These are phyloP conservation scores for Bergia puertoricense DNA, from an alignment of 92 coral and sea anemone species.

Conservation along the genomic window DNA sequence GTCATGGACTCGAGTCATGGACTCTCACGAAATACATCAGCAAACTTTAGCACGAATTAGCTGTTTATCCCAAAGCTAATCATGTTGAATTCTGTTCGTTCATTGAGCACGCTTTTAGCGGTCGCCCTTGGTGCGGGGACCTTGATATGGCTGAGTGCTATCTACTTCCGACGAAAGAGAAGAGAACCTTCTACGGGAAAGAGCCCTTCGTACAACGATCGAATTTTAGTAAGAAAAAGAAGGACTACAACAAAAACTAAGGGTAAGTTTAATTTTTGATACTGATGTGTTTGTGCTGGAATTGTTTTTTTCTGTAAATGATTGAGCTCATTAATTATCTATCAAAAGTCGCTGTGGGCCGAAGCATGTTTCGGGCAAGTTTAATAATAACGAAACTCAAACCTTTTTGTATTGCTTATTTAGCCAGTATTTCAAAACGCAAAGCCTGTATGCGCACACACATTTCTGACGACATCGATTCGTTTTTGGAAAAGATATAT, in stretches of 20 bases:
- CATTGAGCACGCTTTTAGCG: slow-evolving; percentile 25
- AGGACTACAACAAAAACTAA: slow-evolving; percentile 28
- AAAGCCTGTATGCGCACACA: background rate
- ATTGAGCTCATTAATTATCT: background rate
- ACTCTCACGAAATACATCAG: background rate
- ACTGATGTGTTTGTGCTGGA: background rate
- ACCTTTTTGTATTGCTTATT: no score
- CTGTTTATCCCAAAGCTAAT: background rate
- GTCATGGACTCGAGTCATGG: slow-evolving; percentile 1
- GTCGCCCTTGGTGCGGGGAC: slow-evolving; percentile 72
- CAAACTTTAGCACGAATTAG: background rate
- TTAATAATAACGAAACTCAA: no score
- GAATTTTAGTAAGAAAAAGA: slow-evolving; percentile 49
- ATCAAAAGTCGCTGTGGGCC: background rate
- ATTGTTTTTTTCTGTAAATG: background rate
- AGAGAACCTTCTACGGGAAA: slow-evolving; percentile 73
- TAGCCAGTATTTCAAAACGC: background rate
- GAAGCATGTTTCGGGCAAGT: background rate
- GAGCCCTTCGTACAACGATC: slow-evolving; percentile 68
- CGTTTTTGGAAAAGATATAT: no score
- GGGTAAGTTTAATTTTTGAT: background rate
- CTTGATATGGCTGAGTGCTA: slow-evolving; percentile 65
- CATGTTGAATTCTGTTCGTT: slow-evolving; percentile 27
- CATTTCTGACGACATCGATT: no score
- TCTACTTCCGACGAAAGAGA: slow-evolving; percentile 75